A percentile compares a stretch with the other conserved stretches of the same genome.
Conservation (phyloP, 2,888 invertebrate genomes). For the Frankliniella intonsa region DNA sequence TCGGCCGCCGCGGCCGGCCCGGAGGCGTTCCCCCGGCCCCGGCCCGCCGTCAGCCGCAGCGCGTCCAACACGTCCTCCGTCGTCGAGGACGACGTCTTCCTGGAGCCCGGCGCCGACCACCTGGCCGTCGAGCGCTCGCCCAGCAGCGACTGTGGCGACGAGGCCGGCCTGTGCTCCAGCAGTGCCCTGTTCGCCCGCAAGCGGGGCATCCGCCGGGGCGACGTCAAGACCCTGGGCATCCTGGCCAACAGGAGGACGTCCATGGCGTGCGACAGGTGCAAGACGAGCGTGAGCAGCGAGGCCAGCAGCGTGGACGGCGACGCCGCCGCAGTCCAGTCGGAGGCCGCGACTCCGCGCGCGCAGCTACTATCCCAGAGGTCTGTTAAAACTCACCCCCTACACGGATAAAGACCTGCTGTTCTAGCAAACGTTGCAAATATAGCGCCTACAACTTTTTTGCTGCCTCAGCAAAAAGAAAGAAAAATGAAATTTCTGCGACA, state of each 20-base stretch:
- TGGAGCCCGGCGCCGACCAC: not conserved
- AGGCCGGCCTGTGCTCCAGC: not conserved
- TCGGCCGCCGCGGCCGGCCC: slow-evolving; percentile 33
- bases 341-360: not conserved
- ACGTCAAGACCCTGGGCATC: slow-evolving; percentile 17
- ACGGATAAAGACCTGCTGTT: not conserved
- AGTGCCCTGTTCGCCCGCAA: slow-evolving; percentile 11
- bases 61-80: slow-evolving; percentile 34
- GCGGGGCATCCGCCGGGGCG: not conserved
- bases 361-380: not conserved
- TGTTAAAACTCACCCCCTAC: not conserved
- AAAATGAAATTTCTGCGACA: too few species aligned
- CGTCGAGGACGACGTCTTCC: slow-evolving; percentile 3
- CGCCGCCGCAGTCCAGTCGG: not conserved
- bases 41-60: slow-evolving; percentile 33
- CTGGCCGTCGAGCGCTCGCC: not conserved
- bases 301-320: not conserved
- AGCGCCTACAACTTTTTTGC: too few species aligned
- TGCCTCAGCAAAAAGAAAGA: too few species aligned
- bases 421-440: too few species aligned
- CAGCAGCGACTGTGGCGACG: not conserved
- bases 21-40: slow-evolving; percentile 31
- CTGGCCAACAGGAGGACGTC: not conserved
- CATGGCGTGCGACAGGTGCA: not conserved
- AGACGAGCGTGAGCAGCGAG: not conserved